Conservation (phyloP, 2,113 vertebrate species). For the Saccopteryx bilineata region DNA sequence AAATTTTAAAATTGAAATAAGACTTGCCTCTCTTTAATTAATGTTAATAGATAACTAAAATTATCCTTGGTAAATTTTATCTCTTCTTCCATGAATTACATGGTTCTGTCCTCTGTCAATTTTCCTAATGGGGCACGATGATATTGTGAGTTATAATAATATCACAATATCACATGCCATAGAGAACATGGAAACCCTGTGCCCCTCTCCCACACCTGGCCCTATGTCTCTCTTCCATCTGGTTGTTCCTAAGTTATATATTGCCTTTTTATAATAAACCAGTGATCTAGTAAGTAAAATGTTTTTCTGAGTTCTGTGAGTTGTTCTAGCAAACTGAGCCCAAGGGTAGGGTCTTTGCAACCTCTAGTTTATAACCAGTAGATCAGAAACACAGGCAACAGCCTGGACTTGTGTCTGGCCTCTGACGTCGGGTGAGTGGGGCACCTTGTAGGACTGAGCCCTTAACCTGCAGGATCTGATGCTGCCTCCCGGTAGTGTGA, state of each 20-base stretch:
- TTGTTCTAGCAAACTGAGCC: not conserved
- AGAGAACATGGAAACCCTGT: not conserved
- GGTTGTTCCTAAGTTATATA: not conserved
- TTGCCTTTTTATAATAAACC: not conserved
- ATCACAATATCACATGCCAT: not conserved
- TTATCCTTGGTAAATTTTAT: not conserved
- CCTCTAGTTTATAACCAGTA: not conserved
- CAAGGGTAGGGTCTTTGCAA: not conserved
- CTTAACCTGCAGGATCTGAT: not conserved
- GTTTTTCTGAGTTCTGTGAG: not conserved
- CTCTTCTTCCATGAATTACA: not conserved
- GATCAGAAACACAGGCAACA: not conserved
- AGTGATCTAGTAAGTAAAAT: not conserved
- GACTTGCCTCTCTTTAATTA: not conserved
- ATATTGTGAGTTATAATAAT: not conserved
- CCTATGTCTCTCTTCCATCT: not conserved
- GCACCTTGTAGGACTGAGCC: not conserved
- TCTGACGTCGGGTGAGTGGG: not conserved
- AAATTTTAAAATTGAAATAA: conserved; percentile 24
- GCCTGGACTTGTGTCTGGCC: not conserved
- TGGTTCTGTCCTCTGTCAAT: not conserved
- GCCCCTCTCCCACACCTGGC: not conserved
- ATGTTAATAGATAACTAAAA: not conserved
- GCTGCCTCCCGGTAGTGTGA: not conserved
- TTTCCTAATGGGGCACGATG: not conserved